Base-by-base conservation (phyloP, 2,888 invertebrate species). In the Diachrysia chrysitis region DNA sequence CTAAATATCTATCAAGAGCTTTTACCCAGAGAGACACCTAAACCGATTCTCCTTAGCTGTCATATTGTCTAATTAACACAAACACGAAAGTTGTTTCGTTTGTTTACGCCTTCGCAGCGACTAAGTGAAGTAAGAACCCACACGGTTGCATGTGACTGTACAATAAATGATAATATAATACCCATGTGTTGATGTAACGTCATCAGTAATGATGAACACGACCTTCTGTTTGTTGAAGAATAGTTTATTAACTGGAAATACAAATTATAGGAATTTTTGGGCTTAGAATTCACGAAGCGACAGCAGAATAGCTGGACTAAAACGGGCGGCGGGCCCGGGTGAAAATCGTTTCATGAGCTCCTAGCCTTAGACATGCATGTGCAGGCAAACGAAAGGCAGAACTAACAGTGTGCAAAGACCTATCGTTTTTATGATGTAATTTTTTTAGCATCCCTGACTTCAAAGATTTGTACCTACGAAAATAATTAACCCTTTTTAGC, bases 121-220 rank as follows among this genome's bases (percentile, higher is more conserved):
- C n/a, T n/a, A n/a, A 58, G 4, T 51, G 67, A 54, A 63, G 72
- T 63, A 72, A 32, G 48, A 59, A 17, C 21, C 10, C 42, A 53
- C 46, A 59, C 53, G 48, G 32, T 51, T 73, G 55, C 78, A 58
- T 64, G 6, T 53, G 23, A 72, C 66, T 71, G 29, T 66, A 77
- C 66, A 58, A 77, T 73, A 23, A n/a, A 73, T 46, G 37, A 58
- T 25, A 64, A 60, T n/a, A 67, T 53, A 60, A 63, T 73, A 56
- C 63, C 9, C 14, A 63, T 35, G 55, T 64, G 46, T 77, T 73
- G 58, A 58, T 64, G 32, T 61, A 61, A 56, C 61, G 68, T 63
- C 55, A 73, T 73, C 74, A 58, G 69, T 61, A 56, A 46, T 42
- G 78, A 75, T 75, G 69, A 75, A 64, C 42, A 29, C 69, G 74